Percentiles rank a stretch among this genome's conserved stretches.
Evolutionary conservation across 2,888 invertebrate genomes (phyloP).

Genomic region (Andrena praecox): DNA sequence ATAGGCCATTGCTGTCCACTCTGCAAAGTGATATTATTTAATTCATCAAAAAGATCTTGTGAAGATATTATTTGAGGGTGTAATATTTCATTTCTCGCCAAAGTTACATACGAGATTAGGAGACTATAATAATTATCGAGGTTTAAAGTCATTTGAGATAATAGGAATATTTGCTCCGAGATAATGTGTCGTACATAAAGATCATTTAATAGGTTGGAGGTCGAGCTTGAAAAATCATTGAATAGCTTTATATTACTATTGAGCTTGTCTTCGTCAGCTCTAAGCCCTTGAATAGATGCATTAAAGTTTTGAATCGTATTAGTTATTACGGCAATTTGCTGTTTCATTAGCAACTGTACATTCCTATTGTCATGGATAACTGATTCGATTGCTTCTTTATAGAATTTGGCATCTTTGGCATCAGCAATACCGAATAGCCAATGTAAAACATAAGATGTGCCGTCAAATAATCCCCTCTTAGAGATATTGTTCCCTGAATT

Average conservation of each 20-base stretch:
- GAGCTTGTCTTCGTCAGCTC: slow-evolving; percentile 4
- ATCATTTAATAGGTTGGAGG: not conserved
- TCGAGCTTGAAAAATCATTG: not conserved
- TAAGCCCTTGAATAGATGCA: not conserved
- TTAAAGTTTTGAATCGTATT: slow-evolving; percentile 28
- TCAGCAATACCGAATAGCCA: slow-evolving; percentile 1
- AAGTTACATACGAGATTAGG: not conserved
- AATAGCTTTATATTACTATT: slow-evolving; percentile 19
- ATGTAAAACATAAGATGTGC: not conserved
- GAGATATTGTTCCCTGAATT: not conserved
- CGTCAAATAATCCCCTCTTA: slow-evolving; percentile 17
- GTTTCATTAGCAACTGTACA: not conserved
- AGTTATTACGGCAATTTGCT: slow-evolving; percentile 13
- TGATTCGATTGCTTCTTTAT: slow-evolving; percentile 18
- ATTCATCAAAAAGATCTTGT: not conserved
- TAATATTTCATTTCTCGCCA: not conserved
- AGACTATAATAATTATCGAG: slow-evolving; percentile 5
- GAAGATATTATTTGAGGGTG: slow-evolving; percentile 10
- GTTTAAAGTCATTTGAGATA: not conserved
- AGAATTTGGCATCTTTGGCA: slow-evolving; percentile 12
- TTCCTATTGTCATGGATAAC: slow-evolving; percentile 2
- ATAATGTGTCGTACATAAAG: slow-evolving; percentile 2
- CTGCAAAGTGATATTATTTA: not conserved
- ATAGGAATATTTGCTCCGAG: slow-evolving; percentile 1
- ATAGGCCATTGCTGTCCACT: slow-evolving; percentile 12